Conservation (phyloP, 2,113 vertebrate genomes). For the Campylomormyrus tamandua region DNA sequence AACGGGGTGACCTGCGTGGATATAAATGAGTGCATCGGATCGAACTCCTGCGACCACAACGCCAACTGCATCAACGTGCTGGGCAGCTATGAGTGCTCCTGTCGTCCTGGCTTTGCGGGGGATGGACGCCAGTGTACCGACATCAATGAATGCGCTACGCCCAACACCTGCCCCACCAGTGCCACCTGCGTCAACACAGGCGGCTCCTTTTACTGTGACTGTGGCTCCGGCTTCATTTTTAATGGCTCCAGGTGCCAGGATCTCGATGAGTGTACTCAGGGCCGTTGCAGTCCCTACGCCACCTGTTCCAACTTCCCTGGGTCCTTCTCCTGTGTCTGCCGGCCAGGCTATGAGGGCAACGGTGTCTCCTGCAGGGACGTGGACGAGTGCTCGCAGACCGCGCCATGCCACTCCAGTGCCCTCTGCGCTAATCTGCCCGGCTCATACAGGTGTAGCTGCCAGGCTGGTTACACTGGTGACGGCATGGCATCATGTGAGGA, state of each 20-base stretch:
- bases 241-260: slow-evolving; percentile 54
- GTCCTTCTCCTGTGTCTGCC: slow-evolving; percentile 59
- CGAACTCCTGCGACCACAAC: slow-evolving; percentile 50
- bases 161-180: slow-evolving; percentile 48
- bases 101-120: slow-evolving; percentile 55
- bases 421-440: slow-evolving; percentile 59
- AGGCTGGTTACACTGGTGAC: slow-evolving; percentile 58
- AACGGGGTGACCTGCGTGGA: slow-evolving; percentile 64
- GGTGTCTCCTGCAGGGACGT: slow-evolving; percentile 59
- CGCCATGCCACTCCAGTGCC: slow-evolving; percentile 55
- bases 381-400: slow-evolving; percentile 53
- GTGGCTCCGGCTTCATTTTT: slow-evolving; percentile 55
- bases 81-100: slow-evolving; percentile 62
- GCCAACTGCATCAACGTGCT: slow-evolving; percentile 62
- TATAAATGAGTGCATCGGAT: slow-evolving; percentile 61
- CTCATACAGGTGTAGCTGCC: slow-evolving; percentile 60
- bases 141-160: slow-evolving; percentile 57
- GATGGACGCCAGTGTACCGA: slow-evolving; percentile 57
- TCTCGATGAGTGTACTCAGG: slow-evolving; percentile 55
- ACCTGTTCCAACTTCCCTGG: slow-evolving; percentile 58
- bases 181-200: slow-evolving; percentile 58
- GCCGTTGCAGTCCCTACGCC: slow-evolving; percentile 52
- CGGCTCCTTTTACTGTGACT: slow-evolving; percentile 64
- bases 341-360: slow-evolving; percentile 55
- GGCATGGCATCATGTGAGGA: slow-evolving; percentile 56